These are phyloP conservation scores for Acrocera orbiculus DNA, from an alignment of 2,888 invertebrate species.

Conservation along the genomic window DNA sequence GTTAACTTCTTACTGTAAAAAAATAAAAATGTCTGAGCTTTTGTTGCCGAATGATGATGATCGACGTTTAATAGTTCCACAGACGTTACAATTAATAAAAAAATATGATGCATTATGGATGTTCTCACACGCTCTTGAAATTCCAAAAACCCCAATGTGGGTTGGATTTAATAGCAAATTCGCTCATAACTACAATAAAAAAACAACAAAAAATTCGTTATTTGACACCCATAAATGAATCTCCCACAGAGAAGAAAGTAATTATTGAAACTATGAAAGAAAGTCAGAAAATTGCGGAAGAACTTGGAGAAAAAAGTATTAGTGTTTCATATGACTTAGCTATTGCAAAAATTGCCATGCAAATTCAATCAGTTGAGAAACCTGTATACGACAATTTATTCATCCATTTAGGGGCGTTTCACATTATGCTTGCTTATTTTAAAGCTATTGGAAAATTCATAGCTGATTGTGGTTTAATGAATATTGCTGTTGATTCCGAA, in stretches of 20 bases:
- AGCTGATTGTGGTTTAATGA: conserved; percentile 7
- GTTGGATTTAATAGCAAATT: neutral
- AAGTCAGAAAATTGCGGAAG: conserved; percentile 13
- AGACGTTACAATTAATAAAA: neutral
- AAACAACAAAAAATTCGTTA: conserved; percentile 17
- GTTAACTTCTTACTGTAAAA: conserved; percentile 1
- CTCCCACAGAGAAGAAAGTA: conserved; percentile 17
- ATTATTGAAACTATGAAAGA: conserved; percentile 17
- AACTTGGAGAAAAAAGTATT: conserved; percentile 10
- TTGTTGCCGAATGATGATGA: neutral
- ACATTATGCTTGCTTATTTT: conserved; percentile 15
- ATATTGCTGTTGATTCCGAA: conserved; percentile 8
- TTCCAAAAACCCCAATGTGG: neutral
- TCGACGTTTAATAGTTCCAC: neutral
- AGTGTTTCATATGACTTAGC: conserved; percentile 17
- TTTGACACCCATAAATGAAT: conserved; percentile 19
- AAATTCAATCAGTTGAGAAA: conserved; percentile 15
- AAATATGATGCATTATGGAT: neutral
- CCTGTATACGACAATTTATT: conserved; percentile 13
- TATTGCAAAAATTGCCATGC: conserved; percentile 15
- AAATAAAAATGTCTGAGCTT: neutral
- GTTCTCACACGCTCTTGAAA: neutral
- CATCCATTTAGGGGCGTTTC: conserved; percentile 14
- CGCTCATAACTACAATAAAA: neutral
- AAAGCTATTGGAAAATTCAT: conserved; percentile 14